These are phyloP conservation scores for Listronotus bonariensis DNA, from an alignment of 1,140 invertebrate species.

Conservation along the genomic window DNA sequence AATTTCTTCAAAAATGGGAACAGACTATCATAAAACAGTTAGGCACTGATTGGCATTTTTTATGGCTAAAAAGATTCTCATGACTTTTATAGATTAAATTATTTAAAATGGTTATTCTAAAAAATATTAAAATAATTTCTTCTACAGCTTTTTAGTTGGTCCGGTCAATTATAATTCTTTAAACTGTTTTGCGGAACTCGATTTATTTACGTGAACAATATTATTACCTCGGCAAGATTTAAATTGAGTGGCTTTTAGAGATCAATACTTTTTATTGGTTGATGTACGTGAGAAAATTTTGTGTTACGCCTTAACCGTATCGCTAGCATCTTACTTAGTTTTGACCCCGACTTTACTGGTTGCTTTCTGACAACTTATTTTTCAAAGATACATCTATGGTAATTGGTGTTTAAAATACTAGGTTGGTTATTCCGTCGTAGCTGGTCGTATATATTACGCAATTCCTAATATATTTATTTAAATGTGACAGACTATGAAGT, in stretches of 20 bases:
- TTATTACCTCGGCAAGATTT: conserved; percentile 9
- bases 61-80: conserved; percentile 4
- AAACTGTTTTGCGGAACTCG: conserved; percentile 9
- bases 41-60: conserved; percentile 5
- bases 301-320: no score
- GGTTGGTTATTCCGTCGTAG: no score
- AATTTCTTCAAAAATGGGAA: not conserved
- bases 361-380: no score
- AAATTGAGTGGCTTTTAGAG: not conserved
- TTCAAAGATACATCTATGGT: no score
- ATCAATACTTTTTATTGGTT: no score
- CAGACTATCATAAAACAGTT: conserved; percentile 11
- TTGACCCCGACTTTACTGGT: no score
- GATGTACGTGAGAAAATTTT: no score
- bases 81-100: conserved; percentile 9
- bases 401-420: no score
- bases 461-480: no score
- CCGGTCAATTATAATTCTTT: conserved; percentile 13
- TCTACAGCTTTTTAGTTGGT: not conserved
- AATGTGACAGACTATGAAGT: no score
- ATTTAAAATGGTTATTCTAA: conserved; percentile 4
- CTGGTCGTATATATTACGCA: no score
- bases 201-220: conserved; percentile 14
- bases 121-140: conserved; percentile 19
- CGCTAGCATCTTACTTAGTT: no score